These are phyloP conservation scores for Microtus richardsoni DNA, from an alignment of 2,113 vertebrate genomes.

Conservation along the genomic window DNA sequence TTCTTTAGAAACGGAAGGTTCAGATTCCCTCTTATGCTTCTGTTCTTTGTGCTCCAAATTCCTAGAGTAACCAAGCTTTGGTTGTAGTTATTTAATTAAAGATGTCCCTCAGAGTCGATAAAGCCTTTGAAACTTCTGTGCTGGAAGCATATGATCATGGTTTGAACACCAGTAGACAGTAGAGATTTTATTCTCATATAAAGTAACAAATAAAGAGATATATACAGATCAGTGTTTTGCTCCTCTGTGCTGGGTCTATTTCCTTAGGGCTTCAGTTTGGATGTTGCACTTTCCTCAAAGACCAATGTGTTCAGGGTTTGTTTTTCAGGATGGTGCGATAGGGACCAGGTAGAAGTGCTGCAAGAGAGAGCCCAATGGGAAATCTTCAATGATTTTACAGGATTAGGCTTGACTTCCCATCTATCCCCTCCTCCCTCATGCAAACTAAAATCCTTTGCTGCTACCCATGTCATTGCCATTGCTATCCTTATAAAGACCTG, in stretches of 20 bases:
- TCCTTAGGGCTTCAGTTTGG: neutral
- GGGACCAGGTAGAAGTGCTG: neutral
- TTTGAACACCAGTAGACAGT: neutral
- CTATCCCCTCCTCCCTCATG: no score
- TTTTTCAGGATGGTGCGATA: neutral
- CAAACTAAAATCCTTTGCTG: neutral
- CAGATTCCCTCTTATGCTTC: neutral
- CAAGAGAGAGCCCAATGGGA: neutral
- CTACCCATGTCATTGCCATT: neutral
- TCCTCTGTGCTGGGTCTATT: neutral
- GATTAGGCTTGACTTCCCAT: neutral
- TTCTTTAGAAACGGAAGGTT: neutral
- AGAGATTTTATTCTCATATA: neutral
- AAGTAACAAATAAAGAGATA: neutral
- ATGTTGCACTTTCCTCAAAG: neutral
- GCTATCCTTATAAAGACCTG: rapidly evolving
- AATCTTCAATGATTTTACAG: neutral
- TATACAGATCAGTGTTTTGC: neutral
- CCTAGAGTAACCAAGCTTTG: neutral
- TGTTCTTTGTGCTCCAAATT: slow-evolving; percentile 14
- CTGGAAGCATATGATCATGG: neutral
- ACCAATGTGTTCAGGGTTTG: neutral
- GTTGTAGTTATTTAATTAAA: neutral
- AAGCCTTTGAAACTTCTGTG: neutral
- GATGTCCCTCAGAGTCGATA: neutral